phyloP scores from a whole-genome alignment of 2,888 invertebrate species.

The Dusona sp. region DNA sequence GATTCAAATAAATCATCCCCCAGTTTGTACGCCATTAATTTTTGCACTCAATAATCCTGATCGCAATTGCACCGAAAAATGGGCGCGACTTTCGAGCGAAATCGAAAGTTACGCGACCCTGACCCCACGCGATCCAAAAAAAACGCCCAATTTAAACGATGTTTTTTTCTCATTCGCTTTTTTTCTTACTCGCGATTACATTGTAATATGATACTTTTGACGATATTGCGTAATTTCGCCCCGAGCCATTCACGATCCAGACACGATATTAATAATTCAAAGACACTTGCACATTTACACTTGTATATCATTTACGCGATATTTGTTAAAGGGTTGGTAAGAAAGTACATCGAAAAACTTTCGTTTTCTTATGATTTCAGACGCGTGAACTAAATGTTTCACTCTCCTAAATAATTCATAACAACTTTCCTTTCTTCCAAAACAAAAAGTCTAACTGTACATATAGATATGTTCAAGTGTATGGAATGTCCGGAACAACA shows the following conservation, averaged over 20 bases:
- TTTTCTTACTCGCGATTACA: slow-evolving; percentile 7
- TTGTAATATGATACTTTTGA: slow-evolving; percentile 19
- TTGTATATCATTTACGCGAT: not conserved
- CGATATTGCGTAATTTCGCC: slow-evolving; percentile 28
- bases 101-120: slow-evolving; percentile 62
- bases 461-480: not conserved
- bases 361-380: slow-evolving; percentile 61
- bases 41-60: slow-evolving; percentile 44
- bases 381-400: slow-evolving; percentile 52
- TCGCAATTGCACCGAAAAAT: slow-evolving; percentile 36
- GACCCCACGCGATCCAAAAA: slow-evolving; percentile 45
- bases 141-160: slow-evolving; percentile 58
- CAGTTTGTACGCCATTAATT: slow-evolving; percentile 20
- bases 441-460: slow-evolving; percentile 23
- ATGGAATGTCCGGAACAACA: slow-evolving; percentile 10
- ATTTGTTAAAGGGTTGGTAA: slow-evolving; percentile 60
- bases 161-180: not conserved
- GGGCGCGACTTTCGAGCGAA: slow-evolving; percentile 33
- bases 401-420: slow-evolving; percentile 67
- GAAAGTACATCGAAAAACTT: slow-evolving; percentile 62
- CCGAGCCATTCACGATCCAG: not conserved
- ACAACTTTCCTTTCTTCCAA: slow-evolving; percentile 64
- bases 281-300: not conserved
- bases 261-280: slow-evolving; percentile 30
- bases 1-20: slow-evolving; percentile 68